phyloP scores from a whole-genome alignment of 2,888 invertebrate genomes.

The Phrixothrix hirtus region DNA sequence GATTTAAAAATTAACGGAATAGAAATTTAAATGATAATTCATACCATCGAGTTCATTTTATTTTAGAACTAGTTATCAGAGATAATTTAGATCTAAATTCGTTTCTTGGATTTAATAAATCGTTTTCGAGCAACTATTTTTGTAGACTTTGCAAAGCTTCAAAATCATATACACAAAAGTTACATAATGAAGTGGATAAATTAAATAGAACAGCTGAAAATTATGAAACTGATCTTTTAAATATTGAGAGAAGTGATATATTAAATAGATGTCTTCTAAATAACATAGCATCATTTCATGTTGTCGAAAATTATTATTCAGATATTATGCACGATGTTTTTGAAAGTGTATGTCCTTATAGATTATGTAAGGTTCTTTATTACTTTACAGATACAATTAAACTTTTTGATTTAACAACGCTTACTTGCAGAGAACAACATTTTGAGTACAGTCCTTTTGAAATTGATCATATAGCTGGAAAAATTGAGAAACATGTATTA shows the following conservation, averaged over 20 bases:
- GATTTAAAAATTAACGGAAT: slow-evolving; percentile 7
- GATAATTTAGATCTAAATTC: slow-evolving; percentile 8
- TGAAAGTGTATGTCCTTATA: slow-evolving; percentile 16
- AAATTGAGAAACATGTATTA: no score
- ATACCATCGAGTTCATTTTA: slow-evolving; percentile 1
- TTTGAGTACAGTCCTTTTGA: slow-evolving; percentile 27
- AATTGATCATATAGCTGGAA: slow-evolving; percentile 22
- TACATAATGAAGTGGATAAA: no score
- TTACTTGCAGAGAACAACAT: slow-evolving; percentile 19
- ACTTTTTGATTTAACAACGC: slow-evolving; percentile 20
- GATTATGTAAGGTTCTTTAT: slow-evolving; percentile 16
- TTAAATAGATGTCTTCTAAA: no score
- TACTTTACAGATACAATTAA: slow-evolving; percentile 25
- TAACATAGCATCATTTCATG: slow-evolving; percentile 32
- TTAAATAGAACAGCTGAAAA: no score
- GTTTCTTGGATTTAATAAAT: slow-evolving; percentile 5
- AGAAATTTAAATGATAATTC: not conserved
- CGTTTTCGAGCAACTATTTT: slow-evolving; percentile 2
- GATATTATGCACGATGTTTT: slow-evolving; percentile 31
- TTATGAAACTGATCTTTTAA: no score
- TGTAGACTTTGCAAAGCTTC: no score
- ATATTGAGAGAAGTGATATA: no score
- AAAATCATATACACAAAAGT: no score
- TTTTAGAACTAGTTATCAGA: not conserved
- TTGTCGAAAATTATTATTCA: slow-evolving; percentile 19